These are phyloP conservation scores for Diaphora mendica DNA, from an alignment of 2,888 invertebrate species.

Conservation along the genomic window DNA sequence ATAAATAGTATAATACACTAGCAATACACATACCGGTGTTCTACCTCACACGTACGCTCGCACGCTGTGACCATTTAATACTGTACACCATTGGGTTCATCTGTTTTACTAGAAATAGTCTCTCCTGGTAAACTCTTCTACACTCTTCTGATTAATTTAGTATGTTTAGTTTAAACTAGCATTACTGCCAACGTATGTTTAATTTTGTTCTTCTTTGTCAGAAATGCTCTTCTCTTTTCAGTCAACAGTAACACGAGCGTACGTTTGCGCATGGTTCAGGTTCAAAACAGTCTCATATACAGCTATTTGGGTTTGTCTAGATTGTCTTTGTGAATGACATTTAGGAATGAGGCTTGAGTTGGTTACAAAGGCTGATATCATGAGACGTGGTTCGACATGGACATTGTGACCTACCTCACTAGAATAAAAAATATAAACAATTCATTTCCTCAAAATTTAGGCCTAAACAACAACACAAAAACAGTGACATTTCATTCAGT, in stretches of 20 bases:
- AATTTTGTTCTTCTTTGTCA: not conserved
- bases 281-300: not conserved
- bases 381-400: constrained; percentile 1
- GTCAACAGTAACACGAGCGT: not conserved
- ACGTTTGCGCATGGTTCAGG: too few species aligned
- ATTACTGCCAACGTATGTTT: not conserved
- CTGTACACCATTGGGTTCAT: not conserved
- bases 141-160: not conserved
- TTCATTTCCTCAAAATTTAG: not conserved
- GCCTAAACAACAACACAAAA: too few species aligned
- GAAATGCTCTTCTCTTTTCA: not conserved
- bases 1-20: not conserved
- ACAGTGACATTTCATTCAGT: not conserved
- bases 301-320: constrained; percentile 2
- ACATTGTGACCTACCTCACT: too few species aligned
- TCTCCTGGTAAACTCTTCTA: too few species aligned
- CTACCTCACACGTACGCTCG: not conserved
- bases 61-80: not conserved
- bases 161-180: not conserved
- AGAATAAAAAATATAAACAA: not conserved
- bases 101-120: not conserved
- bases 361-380: constrained; percentile 1
- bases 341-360: not conserved
- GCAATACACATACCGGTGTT: not conserved
- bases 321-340: not conserved